Conservation (phyloP, 2,888 invertebrate genomes). For the Tromatobia lineatoria region DNA sequence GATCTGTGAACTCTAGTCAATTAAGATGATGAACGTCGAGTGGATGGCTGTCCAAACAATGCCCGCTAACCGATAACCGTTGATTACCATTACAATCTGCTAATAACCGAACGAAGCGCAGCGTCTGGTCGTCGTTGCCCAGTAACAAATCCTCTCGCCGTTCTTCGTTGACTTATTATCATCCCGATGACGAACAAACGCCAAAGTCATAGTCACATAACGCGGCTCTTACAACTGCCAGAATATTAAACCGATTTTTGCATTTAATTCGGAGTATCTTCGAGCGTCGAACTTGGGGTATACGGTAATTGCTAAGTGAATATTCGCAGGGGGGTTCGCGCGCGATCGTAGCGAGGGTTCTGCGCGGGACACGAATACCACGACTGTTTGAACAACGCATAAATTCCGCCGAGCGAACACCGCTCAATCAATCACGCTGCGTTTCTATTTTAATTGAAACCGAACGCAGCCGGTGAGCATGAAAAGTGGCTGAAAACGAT, state of each 20-base stretch:
- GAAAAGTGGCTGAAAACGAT: constrained; percentile 24
- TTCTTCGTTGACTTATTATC: constrained; percentile 46
- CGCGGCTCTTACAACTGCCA: constrained; percentile 33
- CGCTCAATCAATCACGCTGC: constrained; percentile 76
- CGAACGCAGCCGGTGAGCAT: constrained; percentile 35
- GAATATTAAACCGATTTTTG: constrained; percentile 69
- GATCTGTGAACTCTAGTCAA: constrained; percentile 77
- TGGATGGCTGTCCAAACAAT: constrained; percentile 78
- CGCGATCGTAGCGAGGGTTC: constrained; percentile 49
- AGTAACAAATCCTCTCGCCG: constrained; percentile 37
- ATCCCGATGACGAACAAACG: constrained; percentile 38
- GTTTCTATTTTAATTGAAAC: constrained; percentile 75
- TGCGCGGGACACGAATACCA: constrained; percentile 49
- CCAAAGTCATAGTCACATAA: constrained; percentile 2
- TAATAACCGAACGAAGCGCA: constrained; percentile 75
- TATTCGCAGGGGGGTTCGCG: constrained; percentile 69
- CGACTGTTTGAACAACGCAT: constrained; percentile 78
- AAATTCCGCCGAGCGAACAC: constrained; percentile 77
- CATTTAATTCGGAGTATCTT: constrained; percentile 68
- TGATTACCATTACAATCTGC: constrained; percentile 83
- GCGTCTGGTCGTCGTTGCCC: constrained; percentile 24
- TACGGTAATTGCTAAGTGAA: constrained; percentile 75
- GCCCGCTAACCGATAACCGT: constrained; percentile 77
- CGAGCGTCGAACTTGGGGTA: constrained; percentile 49
- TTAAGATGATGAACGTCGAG: constrained; percentile 81